These are phyloP conservation scores for Proctacanthus coquilletti DNA, from an alignment of 1,140 invertebrate species.

Conservation along the genomic window DNA sequence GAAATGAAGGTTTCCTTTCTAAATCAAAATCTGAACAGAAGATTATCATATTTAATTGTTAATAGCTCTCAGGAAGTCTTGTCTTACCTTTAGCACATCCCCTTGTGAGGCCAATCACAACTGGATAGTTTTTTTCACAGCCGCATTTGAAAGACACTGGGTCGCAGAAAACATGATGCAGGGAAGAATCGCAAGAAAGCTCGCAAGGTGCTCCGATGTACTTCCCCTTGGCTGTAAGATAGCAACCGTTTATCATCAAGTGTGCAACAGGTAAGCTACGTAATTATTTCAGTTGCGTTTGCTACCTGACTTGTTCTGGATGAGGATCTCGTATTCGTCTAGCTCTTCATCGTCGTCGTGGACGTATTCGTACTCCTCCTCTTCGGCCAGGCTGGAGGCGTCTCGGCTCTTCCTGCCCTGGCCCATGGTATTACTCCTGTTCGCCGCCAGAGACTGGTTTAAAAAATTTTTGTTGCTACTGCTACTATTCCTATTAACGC, in stretches of 20 bases:
- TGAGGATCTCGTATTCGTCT: constrained; percentile 25
- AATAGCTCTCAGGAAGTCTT: too few relatives aligned
- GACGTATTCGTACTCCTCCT: too few relatives aligned
- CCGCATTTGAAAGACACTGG: constrained; percentile 47
- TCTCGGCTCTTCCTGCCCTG: too few relatives aligned
- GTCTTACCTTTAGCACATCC: constrained; percentile 69
- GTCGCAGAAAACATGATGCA: constrained; percentile 62
- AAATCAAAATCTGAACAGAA: too few relatives aligned
- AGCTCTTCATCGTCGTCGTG: constrained; percentile 22
- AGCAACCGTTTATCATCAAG: background rate
- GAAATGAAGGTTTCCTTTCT: too few relatives aligned
- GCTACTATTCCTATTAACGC: too few relatives aligned
- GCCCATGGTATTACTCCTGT: too few relatives aligned
- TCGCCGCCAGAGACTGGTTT: too few relatives aligned
- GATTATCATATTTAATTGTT: too few relatives aligned
- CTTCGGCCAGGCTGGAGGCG: too few relatives aligned
- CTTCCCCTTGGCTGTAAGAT: constrained; percentile 44
- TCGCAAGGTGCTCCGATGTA: constrained; percentile 64
- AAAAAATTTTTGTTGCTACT: too few relatives aligned
- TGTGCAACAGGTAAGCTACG: background rate
- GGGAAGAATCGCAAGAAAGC: constrained; percentile 46
- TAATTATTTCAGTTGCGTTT: constrained; percentile 1
- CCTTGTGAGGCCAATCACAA: constrained; percentile 50
- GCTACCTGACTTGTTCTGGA: constrained; percentile 28
- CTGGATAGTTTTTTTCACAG: constrained; percentile 62